phyloP scores from a whole-genome alignment of 2,113 vertebrate species.

The Microcebus ravelobensis region DNA sequence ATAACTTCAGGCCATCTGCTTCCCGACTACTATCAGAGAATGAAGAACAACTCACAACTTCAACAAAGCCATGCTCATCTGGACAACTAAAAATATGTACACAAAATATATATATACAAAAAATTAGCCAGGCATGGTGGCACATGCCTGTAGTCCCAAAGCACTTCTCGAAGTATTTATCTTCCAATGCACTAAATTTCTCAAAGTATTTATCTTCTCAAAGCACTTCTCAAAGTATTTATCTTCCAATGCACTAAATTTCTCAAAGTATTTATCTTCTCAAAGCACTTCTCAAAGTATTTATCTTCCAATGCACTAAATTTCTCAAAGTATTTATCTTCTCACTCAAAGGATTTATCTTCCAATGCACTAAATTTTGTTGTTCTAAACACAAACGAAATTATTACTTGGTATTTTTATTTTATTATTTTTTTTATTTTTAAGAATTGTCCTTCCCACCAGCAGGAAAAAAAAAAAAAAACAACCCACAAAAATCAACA shows the following conservation, averaged over 20 bases:
- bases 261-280: too few species aligned
- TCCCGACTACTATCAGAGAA: conserved; percentile 71
- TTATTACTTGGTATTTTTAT: neutral
- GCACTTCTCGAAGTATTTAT: too few species aligned
- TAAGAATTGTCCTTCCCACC: neutral
- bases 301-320: conserved; percentile 35
- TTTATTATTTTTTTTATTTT: neutral
- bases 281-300: conserved; percentile 46
- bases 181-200: too few species aligned
- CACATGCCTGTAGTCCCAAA: too few species aligned
- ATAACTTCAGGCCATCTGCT: conserved; percentile 80
- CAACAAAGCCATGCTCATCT: conserved; percentile 68
- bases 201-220: too few species aligned
- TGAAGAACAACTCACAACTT: conserved; percentile 73
- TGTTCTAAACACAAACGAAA: conserved; percentile 54
- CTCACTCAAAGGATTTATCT: too few species aligned
- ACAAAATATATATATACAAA: too few species aligned
- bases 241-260: too few species aligned
- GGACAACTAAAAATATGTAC: too few species aligned
- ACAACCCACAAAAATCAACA: neutral
- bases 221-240: too few species aligned
- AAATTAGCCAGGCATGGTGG: too few species aligned
- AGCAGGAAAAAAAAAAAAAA: neutral
- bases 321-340: neutral
- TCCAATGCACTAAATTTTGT: neutral